Conservation (phyloP, 2,113 vertebrate species). For the Oceanites oceanicus region DNA sequence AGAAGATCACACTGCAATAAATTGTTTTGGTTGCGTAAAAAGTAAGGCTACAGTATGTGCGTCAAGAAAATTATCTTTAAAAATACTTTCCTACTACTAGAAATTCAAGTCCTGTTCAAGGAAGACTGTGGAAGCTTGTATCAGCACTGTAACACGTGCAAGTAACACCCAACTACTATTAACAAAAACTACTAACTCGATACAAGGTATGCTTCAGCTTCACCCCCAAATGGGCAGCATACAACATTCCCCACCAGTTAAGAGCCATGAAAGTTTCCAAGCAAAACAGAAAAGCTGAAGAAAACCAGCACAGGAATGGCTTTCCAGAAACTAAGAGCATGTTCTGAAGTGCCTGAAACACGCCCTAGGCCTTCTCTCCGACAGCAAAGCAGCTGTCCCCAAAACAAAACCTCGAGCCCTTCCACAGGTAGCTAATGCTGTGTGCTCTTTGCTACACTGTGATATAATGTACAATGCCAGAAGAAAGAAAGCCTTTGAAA, state of each 20-base stretch:
- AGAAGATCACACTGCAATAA: not conserved
- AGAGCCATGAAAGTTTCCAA: not conserved
- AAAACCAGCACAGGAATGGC: not conserved
- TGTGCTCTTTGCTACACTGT: rapidly evolving
- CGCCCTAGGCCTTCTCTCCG: rapidly evolving
- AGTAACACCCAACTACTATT: not conserved
- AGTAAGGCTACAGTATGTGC: not conserved
- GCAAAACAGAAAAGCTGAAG: not conserved
- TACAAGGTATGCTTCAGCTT: not conserved
- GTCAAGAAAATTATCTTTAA: not conserved
- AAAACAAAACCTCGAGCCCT: rapidly evolving
- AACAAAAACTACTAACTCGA: rapidly evolving
- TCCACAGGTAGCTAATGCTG: rapidly evolving
- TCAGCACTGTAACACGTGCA: not conserved
- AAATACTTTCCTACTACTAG: not conserved
- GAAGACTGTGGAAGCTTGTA: not conserved
- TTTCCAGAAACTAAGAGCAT: rapidly evolving
- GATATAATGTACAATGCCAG: rapidly evolving
- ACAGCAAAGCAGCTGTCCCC: not conserved
- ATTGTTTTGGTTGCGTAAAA: not conserved
- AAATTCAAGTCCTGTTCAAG: not conserved
- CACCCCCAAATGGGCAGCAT: rapidly evolving
- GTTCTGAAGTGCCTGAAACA: not conserved
- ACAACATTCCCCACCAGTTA: not conserved
- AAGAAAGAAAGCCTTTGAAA: not conserved